These are phyloP conservation scores for Platyrinchus mystaceus DNA, from an alignment of 2,797 vertebrate species.

Conservation along the genomic window DNA sequence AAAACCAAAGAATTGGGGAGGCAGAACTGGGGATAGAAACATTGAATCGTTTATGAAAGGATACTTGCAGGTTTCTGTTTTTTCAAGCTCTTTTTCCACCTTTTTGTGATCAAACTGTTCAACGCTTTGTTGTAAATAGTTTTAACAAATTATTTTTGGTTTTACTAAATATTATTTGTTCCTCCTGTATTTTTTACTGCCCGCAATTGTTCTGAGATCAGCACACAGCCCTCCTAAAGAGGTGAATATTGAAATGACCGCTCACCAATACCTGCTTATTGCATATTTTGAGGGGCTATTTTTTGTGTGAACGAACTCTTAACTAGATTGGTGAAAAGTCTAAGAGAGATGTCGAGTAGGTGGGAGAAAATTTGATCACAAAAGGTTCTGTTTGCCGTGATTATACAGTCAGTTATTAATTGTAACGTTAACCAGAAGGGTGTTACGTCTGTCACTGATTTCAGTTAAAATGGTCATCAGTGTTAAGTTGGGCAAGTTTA, in stretches of 20 bases:
- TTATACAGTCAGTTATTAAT: constrained; percentile 53
- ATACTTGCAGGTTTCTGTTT: constrained; percentile 3
- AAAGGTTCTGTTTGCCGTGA: constrained; percentile 61
- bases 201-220: constrained; percentile 10
- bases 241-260: constrained; percentile 14
- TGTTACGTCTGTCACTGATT: constrained; percentile 52
- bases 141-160: constrained; percentile 13
- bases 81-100: not conserved
- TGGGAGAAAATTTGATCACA: constrained; percentile 6
- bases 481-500: constrained; percentile 72
- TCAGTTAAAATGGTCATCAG: constrained; percentile 70
- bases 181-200: constrained; percentile 23
- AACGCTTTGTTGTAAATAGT: constrained; percentile 48
- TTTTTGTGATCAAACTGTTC: constrained; percentile 16
- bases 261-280: constrained; percentile 47
- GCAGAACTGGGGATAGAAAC: not conserved
- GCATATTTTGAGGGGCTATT: constrained; percentile 54
- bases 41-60: not conserved
- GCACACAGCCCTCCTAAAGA: constrained; percentile 1
- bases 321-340: constrained; percentile 5
- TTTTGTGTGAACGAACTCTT: constrained; percentile 36
- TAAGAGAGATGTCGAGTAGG: not conserved
- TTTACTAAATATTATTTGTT: constrained; percentile 11
- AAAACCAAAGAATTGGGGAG: constrained; percentile 27
- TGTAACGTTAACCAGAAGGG: constrained; percentile 40